Evolutionary conservation across 2,113 vertebrate genomes (phyloP), one percentile per base, ranked within the genome.

Genomic region (Leptosomus discolor): DNA sequence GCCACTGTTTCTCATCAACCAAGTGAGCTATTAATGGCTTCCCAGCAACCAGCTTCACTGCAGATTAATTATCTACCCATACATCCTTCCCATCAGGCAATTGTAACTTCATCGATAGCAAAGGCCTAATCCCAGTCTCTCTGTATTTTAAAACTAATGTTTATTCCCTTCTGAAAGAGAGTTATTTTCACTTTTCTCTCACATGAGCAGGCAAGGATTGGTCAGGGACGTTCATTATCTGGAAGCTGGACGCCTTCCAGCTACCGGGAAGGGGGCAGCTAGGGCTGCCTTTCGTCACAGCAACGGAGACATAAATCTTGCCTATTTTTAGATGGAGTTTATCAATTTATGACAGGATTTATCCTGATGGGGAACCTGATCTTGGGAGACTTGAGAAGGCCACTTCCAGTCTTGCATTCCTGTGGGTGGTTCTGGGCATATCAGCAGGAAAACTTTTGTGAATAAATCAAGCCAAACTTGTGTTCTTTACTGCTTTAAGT

Each of bases 1-100:
- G 60, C 57, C 91, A 92, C 95, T 86, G 94, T 88, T 97, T 97
- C 92, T 90, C 90, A 96, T 97, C 96, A 95, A 19, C 61, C 12
- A n/a, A 80, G 60, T 11, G 60, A 84, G 84, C 73, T 90, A 65
- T 61, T 89, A 90, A 6, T 80, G 50, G 76, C 89, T 96, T 96
- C 73, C 88, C 90, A 94, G 85, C 45, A 95, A 85, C 60, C 48
- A 58, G 32, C 56, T 97, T 88, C 39, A 23, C 39, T 82, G 54
- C 51, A 96, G 77, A 95, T 95, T 65, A 23, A 67, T 50, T 94
- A 88, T 86, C 45, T 32, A 29, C 51, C 29, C 64, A 11, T 39
- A 43, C 43, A 61, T 51, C 46, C 27, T 41, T 60, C 41, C 8
- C 43, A 53, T 69, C 23, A 64, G 32, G 36, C 45, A 46, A 3